Evolutionary conservation across 2,113 vertebrate genomes (phyloP), one percentile per base, ranked within the genome.

Genomic region (Trichomycterus rosablanca): DNA sequence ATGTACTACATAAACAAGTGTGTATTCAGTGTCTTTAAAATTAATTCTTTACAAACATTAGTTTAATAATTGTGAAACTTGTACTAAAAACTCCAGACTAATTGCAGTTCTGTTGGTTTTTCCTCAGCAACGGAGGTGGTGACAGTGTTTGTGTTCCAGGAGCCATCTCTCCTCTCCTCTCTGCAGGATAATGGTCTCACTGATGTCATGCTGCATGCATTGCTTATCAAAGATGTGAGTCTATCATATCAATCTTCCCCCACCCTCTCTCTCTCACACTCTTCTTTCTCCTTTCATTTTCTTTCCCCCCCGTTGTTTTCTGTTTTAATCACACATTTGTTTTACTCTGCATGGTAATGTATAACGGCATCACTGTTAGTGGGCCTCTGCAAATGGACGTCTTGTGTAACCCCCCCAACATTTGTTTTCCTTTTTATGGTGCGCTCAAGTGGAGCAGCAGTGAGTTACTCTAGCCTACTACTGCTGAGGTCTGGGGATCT

Each of bases 61-160:
- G 34, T 8, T 11, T 10, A 34, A 34, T 11, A 2, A 35, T 11
- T 8, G 34, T n/a, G 10, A 22, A 23, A 4, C 15, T 14, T 4
- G 8, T 3, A 16, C 4, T 26, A 23, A 10, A 40, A 3, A 12
- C 37, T 44, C 3, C 28, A 19, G 16, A 1, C 43, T 23, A 19
- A 48, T 20, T 56, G 3, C 26, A 30, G 26, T 16, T 20, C 7
- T 52, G 10, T 48, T 16, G 28, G 7, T 59, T 35, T 60, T 8
- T 63, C 40, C 39, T 49, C 79, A 95, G 93, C 93, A 16, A 97
- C 93, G 58, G 93, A 97, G 83, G 93, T 97, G 76, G 93, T 97
- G 81, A 97, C 93, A 4, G 93, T 97, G 71, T 97, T 97, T 82
- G 93, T 95, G 81, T 97, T 97, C 89, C 93, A 97, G 88, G 93